phyloP scores from a whole-genome alignment of 1,140 invertebrate genomes.

The Drosophila ambigua region DNA sequence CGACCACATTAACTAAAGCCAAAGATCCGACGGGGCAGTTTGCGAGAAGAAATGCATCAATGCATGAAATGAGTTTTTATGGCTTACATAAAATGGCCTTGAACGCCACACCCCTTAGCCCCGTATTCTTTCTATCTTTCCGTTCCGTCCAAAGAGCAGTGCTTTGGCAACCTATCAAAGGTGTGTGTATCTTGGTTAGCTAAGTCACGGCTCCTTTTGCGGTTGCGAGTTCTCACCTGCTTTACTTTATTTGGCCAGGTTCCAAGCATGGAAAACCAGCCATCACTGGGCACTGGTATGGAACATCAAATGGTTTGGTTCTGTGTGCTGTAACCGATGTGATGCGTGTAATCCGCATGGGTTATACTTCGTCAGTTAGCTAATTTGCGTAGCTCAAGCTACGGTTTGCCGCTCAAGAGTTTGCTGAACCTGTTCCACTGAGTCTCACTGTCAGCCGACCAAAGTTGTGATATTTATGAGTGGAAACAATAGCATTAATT shows the following conservation, averaged over 20 bases:
- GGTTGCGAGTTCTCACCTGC: conserved; percentile 53
- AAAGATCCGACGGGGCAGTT: conserved; percentile 39
- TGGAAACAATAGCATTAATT: too few species aligned
- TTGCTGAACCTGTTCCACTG: conserved; percentile 30
- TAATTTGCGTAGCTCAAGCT: conserved; percentile 27
- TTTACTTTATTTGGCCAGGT: conserved; percentile 58
- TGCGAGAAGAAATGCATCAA: conserved; percentile 79
- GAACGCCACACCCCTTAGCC: conserved; percentile 31
- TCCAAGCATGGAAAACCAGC: conserved; percentile 21
- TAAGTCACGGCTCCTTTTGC: background rate
- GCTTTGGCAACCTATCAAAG: too few species aligned
- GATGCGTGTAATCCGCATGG: conserved; percentile 37
- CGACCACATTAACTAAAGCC: conserved; percentile 20
- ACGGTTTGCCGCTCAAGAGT: conserved; percentile 1
- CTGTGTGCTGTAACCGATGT: conserved; percentile 30
- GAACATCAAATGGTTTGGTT: background rate
- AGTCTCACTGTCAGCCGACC: background rate
- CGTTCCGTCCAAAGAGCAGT: too few species aligned
- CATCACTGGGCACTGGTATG: too few species aligned
- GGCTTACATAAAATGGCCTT: conserved; percentile 82
- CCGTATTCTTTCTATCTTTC: conserved; percentile 53
- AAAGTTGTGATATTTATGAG: background rate
- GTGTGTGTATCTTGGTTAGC: too few species aligned
- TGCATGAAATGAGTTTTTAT: conserved; percentile 82
- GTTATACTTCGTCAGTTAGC: conserved; percentile 33